Base-by-base conservation (phyloP, 2,888 invertebrate genomes). In the Lordiphosa fenestrarum region DNA sequence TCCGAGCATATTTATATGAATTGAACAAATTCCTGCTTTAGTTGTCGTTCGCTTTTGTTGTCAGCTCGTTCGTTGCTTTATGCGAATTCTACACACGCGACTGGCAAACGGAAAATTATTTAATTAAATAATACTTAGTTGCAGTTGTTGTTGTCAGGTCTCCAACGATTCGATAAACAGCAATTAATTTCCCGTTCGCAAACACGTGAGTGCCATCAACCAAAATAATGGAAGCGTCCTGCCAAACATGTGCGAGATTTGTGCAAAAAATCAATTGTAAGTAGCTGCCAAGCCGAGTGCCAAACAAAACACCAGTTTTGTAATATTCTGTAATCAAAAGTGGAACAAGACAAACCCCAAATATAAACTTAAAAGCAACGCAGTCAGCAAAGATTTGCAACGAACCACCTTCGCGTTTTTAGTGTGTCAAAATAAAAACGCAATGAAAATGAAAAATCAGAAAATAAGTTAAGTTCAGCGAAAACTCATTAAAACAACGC, bases 261-360 rank as follows among this genome's bases (percentile, higher is more conserved):
- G 69, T 84, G 83, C 71, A 65, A 74, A 83, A 85, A 83, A 78
- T 78, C 85, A 78, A 78, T 83, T 80, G 85, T 85, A 85, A 80
- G 85, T 85, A 69, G 33, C 46, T 30, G 49, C 7, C 44, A 25
- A 44, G 51, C 44, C 50, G 59, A 30, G 38, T 38, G 30, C 35
- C 35, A 9, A 36, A 46, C 33, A 30, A n/a, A 30, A 54, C 54
- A 33, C 15, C 15, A 23, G 46, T 33, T 50, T 13, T n/a, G 10
- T 15, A 30, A 6, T 30, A 42, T 25, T 30, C 13, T 1, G 25
- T 13, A 42, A 13, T 12, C 25, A 6, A 25, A 10, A 44, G 33
- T 15, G 33, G 15, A 41, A 10, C n/a, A 21, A 40, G n/a, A 6
- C 3, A 12, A 23, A 12, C 10, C 6, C 6, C 25, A 10, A 25